Conservation (phyloP, 2,888 invertebrate species). For the Sinopyrophorus schimmeli region DNA sequence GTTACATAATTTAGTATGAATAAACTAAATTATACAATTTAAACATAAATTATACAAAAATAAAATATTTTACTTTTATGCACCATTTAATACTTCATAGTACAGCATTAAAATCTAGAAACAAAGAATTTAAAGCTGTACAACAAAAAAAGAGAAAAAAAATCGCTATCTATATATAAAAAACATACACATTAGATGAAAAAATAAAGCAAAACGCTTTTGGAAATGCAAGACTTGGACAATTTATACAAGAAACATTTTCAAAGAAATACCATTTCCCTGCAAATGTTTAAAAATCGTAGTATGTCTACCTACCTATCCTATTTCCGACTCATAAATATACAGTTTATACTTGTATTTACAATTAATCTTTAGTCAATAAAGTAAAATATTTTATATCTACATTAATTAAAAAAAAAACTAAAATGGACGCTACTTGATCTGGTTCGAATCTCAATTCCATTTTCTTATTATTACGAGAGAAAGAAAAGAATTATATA, state of each 20-base stretch:
- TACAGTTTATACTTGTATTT: constrained; percentile 25
- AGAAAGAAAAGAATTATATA: too few relatives aligned
- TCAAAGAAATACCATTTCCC: constrained; percentile 18
- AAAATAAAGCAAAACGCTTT: constrained; percentile 20
- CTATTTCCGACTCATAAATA: constrained; percentile 30
- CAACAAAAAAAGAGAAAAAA: background rate
- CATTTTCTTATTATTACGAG: constrained; percentile 15
- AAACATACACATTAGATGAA: constrained; percentile 4
- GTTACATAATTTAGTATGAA: constrained; percentile 12
- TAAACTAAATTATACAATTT: constrained; percentile 12
- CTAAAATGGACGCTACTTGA: constrained; percentile 34
- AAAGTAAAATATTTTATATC: constrained; percentile 33
- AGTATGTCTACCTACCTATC: constrained; percentile 23
- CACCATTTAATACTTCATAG: constrained; percentile 12
- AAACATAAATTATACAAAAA: constrained; percentile 25
- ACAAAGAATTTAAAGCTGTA: background rate
- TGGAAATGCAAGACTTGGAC: constrained; percentile 34
- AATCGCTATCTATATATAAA: background rate
- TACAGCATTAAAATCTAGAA: constrained; percentile 5
- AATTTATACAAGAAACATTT: constrained; percentile 23
- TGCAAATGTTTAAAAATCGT: constrained; percentile 23
- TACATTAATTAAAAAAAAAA: constrained; percentile 31
- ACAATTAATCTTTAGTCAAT: constrained; percentile 27
- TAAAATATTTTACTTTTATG: constrained; percentile 27
- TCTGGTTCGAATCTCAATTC: constrained; percentile 15